Percentiles rank a stretch among this genome's conserved stretches.
Conservation (phyloP, 1,140 invertebrate species). For the Mya arenaria region DNA sequence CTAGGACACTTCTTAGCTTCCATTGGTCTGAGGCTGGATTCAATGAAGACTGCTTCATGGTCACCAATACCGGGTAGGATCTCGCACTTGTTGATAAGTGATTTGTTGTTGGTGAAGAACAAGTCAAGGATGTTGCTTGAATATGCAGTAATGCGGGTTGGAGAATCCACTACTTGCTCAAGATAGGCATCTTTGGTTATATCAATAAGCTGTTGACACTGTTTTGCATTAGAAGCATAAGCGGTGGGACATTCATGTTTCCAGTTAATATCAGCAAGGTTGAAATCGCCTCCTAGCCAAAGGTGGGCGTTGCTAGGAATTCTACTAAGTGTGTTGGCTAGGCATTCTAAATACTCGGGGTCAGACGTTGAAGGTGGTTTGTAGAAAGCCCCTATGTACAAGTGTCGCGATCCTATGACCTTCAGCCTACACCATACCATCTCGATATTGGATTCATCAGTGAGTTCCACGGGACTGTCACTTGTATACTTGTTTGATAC, state of each 20-base stretch:
- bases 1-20: background rate
- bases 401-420: background rate
- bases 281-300: background rate
- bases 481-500: background rate
- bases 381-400: too few species aligned
- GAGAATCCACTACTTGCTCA: background rate
- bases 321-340: background rate
- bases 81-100: constrained; percentile 11
- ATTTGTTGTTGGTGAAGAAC: background rate
- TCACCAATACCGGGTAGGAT: background rate
- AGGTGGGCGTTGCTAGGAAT: background rate
- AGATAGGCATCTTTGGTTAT: background rate
- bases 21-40: background rate
- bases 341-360: background rate
- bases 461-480: too few species aligned
- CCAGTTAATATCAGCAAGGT: background rate
- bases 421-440: background rate
- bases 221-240: background rate
- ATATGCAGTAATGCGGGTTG: background rate
- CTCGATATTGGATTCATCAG: background rate
- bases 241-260: background rate
- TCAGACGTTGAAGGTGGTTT: background rate
- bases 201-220: too few species aligned
- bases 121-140: background rate
- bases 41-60: constrained; percentile 5